phyloP scores from a whole-genome alignment of 37 sponge, comb jelly and placozoan genomes.

The Eunapius fragilis region DNA sequence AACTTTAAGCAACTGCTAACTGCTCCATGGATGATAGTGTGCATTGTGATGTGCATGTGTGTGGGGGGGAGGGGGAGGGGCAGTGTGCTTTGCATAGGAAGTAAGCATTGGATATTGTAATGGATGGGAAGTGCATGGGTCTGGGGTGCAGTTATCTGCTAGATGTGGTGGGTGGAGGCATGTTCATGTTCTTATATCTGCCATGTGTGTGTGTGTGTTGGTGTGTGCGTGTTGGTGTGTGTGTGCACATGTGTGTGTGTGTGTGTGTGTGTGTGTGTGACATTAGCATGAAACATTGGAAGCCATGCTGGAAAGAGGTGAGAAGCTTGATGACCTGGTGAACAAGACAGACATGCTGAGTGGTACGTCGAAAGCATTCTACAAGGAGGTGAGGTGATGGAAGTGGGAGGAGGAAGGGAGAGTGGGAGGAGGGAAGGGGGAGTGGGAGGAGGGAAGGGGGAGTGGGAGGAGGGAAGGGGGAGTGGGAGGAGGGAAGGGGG shows the following conservation, averaged over 20 bases:
- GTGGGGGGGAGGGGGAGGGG: too few relatives aligned
- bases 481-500: background rate
- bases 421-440: background rate
- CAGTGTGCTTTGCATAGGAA: too few relatives aligned
- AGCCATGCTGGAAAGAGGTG: constrained; percentile 89
- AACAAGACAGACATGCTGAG: constrained; percentile 93
- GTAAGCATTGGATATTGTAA: too few relatives aligned
- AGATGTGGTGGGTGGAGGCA: too few relatives aligned
- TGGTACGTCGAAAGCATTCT: constrained; percentile 93
- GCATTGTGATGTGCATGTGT: too few relatives aligned
- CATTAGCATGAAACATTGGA: constrained; percentile 95
- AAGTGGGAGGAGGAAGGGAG: background rate
- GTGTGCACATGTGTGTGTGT: background rate
- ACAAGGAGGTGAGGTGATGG: constrained; percentile 92
- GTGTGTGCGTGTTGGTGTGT: too few relatives aligned
- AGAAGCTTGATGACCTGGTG: constrained; percentile 93
- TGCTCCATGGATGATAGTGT: too few relatives aligned
- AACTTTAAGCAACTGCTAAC: too few relatives aligned
- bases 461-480: background rate
- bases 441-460: background rate
- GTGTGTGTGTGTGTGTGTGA: background rate
- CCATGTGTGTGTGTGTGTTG: too few relatives aligned
- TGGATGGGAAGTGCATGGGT: too few relatives aligned
- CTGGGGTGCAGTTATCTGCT: too few relatives aligned
- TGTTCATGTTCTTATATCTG: too few relatives aligned